These are phyloP conservation scores for Conchocele bisecta DNA, from an alignment of 2,888 invertebrate genomes.

Conservation along the genomic window DNA sequence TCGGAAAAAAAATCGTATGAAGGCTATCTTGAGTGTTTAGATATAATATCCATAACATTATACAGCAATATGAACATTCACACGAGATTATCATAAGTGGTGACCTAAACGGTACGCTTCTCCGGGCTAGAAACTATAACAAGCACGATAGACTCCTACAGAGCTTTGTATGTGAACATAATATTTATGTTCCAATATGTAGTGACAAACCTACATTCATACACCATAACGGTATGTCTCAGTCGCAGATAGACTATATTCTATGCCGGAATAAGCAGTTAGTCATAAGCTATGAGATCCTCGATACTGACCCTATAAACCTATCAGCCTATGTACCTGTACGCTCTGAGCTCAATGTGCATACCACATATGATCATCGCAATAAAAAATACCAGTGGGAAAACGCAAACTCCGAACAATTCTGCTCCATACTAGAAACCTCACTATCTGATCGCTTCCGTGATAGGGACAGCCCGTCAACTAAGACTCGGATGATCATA, in stretches of 20 bases:
- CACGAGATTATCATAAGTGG: not conserved
- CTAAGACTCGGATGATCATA: no score
- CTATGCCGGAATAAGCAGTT: not conserved
- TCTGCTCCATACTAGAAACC: no score
- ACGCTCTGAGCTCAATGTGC: no score
- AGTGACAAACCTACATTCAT: not conserved
- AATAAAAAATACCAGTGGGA: no score
- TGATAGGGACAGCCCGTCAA: no score
- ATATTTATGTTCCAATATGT: not conserved
- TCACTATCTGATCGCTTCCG: no score
- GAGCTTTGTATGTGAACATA: not conserved
- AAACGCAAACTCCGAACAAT: no score
- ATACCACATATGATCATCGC: no score
- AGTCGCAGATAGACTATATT: conserved; percentile 2
- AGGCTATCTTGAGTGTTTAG: not conserved
- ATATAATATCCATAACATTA: not conserved
- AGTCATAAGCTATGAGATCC: not conserved
- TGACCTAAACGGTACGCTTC: not conserved
- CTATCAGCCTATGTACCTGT: not conserved
- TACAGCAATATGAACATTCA: not conserved
- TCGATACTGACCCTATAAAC: not conserved
- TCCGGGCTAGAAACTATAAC: conserved; percentile 1
- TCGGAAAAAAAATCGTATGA: not conserved
- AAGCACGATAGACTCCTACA: not conserved
- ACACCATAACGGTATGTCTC: not conserved